Evolutionary conservation across 1,140 invertebrate species (phyloP), one percentile per base, ranked within the genome.

Genomic region (Papilio polyxenes): DNA sequence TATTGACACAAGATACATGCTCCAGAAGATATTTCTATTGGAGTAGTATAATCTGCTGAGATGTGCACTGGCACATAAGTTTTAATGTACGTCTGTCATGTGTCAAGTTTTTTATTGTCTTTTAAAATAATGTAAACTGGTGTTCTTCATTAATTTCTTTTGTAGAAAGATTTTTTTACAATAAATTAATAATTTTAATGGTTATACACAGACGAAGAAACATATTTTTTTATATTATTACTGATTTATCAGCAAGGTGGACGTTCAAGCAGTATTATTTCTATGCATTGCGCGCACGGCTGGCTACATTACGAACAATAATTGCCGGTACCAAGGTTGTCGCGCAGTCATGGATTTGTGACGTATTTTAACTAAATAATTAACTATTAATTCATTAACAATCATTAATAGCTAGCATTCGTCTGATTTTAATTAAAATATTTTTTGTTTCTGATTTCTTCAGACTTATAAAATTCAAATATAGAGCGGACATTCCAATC

Each of bases 261-360:
- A n/a, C 17, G 65, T 72, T 23, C 8, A 77, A 77, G 23, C 48
- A 80, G 37, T 17, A 79, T 79, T 80, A 69, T 80, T 0, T 69
- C 59, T 69, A 80, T 80, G 65, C 78, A 80, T 9, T 80, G 59
- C 59, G 78, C 78, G 75, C 75, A 77, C 65, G 75, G 62, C 44
- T 80, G 62, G 48, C 78, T n/a, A 51, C 49, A 53, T 49, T 40
- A 44, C n/a, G 56, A 20, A n/a, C n/a, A 9, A 23, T 79, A 79
- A 80, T 80, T 62, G 78, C 40, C 37, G 40, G 13, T 10, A 69
- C 78, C 78, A 80, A 80, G 78, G 78, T 80, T 69, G 78, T 44
- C 15, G 15, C 15, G 17, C 44, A 31, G 37, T 20, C 13, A 69
- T 62, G 76, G 78, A 80, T 80, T 80, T 44, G 78, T 62, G 59